Percentiles rank a stretch among this genome's conserved stretches.
Conservation (phyloP, 2,888 invertebrate genomes). For the Megaustenia siamemsis region DNA sequence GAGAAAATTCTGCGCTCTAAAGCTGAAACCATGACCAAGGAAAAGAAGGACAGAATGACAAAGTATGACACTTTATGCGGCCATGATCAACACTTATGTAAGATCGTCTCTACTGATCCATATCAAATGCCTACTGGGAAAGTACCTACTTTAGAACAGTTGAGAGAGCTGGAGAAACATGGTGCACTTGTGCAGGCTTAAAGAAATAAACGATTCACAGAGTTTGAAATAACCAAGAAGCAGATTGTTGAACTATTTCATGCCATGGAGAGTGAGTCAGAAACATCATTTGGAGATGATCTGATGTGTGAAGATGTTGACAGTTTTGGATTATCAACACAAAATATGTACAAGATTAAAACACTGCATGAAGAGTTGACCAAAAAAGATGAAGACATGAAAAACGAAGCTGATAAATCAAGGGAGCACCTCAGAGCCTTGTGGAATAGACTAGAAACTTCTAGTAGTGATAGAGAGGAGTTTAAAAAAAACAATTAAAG, state of each 20-base stretch:
- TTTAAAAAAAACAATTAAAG: constrained; percentile 85
- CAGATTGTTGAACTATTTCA: constrained; percentile 73
- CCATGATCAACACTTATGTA: constrained; percentile 76
- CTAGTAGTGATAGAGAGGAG: constrained; percentile 84
- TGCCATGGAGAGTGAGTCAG: constrained; percentile 76
- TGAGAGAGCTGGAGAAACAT: constrained; percentile 75
- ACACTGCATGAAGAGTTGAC: constrained; percentile 72
- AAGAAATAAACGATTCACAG: constrained; percentile 79
- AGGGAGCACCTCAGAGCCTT: constrained; percentile 84
- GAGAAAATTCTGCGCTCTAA: constrained; percentile 73
- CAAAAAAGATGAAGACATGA: constrained; percentile 69
- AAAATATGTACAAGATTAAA: constrained; percentile 77
- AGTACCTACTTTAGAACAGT: constrained; percentile 73
- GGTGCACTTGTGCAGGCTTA: constrained; percentile 74
- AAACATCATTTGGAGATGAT: constrained; percentile 77
- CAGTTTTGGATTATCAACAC: constrained; percentile 74
- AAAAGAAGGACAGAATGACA: constrained; percentile 75
- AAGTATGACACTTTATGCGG: constrained; percentile 69
- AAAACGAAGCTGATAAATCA: constrained; percentile 80
- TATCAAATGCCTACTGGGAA: constrained; percentile 75
- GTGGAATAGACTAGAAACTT: constrained; percentile 89
- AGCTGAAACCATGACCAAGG: constrained; percentile 70
- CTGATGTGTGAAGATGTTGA: constrained; percentile 76
- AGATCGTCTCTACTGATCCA: constrained; percentile 73
- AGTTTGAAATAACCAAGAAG: constrained; percentile 70